Evolutionary conservation across 2,113 vertebrate genomes (phyloP).

Genomic region (Scomber colias): DNA sequence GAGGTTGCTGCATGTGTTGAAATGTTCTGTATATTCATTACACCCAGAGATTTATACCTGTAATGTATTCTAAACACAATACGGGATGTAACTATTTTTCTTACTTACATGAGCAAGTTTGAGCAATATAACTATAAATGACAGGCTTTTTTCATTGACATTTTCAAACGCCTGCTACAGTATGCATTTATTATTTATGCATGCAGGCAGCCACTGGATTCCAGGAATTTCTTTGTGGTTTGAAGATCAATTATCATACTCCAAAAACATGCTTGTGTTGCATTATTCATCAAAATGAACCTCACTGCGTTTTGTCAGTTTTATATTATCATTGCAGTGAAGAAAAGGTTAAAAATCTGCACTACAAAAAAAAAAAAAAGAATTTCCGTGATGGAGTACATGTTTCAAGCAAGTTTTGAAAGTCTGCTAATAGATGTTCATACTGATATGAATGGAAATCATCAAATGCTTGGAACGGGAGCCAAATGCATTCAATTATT

Average conservation of each 20-base stretch:
- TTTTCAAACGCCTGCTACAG: background rate
- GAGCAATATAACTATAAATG: background rate
- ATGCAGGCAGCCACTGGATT: background rate
- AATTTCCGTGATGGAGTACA: background rate
- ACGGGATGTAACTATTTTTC: constrained; percentile 1
- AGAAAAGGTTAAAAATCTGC: too few relatives aligned
- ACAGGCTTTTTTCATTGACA: background rate
- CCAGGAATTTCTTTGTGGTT: background rate
- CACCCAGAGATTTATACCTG: background rate
- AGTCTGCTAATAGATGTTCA: too few relatives aligned
- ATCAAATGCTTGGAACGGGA: too few relatives aligned
- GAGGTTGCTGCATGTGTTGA: background rate
- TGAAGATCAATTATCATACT: too few relatives aligned
- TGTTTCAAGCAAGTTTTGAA: background rate
- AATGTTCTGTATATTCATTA: background rate
- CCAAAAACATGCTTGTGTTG: too few relatives aligned
- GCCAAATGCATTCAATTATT: too few relatives aligned
- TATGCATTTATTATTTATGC: too few relatives aligned
- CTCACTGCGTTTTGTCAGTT: too few relatives aligned
- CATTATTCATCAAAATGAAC: too few relatives aligned
- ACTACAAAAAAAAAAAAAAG: too few relatives aligned
- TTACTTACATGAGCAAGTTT: background rate
- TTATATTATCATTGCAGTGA: too few relatives aligned
- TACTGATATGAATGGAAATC: too few relatives aligned
- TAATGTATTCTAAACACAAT: constrained; percentile 21